Conservation (phyloP, 2,797 vertebrate genomes). For the Fistularia tabacaria region DNA sequence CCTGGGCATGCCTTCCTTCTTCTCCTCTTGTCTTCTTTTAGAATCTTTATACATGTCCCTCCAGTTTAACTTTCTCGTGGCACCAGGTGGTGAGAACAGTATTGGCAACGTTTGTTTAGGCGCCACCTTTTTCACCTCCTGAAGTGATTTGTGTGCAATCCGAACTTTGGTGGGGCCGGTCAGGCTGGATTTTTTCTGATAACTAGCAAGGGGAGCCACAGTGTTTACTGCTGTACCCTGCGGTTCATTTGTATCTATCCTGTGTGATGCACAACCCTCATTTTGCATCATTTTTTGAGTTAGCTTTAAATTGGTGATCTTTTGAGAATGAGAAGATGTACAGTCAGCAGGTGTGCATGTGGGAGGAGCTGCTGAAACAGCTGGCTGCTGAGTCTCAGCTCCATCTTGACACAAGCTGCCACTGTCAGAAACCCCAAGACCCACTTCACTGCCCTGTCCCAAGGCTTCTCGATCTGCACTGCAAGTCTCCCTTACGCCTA, state of each 20-base stretch:
- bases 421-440: neutral
- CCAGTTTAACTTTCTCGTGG: conserved; percentile 77
- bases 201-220: conserved; percentile 72
- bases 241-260: conserved; percentile 54
- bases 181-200: conserved; percentile 72
- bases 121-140: conserved; percentile 66
- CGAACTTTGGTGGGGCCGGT: conserved; percentile 75
- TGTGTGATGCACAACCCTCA: neutral
- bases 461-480: conserved; percentile 52
- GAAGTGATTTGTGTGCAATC: conserved; percentile 75
- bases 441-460: conserved; percentile 19
- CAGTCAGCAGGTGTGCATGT: too few species aligned
- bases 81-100: conserved; percentile 71
- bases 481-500: conserved; percentile 56
- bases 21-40: conserved; percentile 77
- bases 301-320: neutral
- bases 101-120: conserved; percentile 76
- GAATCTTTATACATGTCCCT: conserved; percentile 78
- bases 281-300: neutral
- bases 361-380: neutral
- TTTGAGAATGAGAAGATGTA: too few species aligned
- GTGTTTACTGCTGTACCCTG: conserved; percentile 59
- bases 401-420: neutral
- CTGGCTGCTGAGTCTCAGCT: neutral
- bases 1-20: conserved; percentile 80